phyloP scores from a whole-genome alignment of 2,113 vertebrate genomes.

The Xenopus borealis region DNA sequence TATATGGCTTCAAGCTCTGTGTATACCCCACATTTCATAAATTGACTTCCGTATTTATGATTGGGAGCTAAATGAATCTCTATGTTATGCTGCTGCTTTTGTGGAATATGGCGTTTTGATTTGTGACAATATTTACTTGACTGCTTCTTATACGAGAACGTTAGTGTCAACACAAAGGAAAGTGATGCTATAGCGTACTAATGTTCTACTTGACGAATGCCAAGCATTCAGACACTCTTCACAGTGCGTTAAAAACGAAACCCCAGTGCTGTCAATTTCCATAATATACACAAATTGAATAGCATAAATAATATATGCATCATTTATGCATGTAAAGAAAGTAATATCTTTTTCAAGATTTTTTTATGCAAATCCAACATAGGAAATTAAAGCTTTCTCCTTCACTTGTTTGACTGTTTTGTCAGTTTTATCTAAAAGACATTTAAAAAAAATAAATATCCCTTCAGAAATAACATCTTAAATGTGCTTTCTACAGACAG shows the following conservation, averaged over 20 bases:
- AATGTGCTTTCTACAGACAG: neutral
- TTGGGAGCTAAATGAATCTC: slow-evolving; percentile 29
- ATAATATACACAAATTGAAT: slow-evolving; percentile 32
- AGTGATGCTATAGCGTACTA: slow-evolving; percentile 5
- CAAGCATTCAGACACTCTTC: slow-evolving; percentile 23
- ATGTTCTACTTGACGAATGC: slow-evolving; percentile 39
- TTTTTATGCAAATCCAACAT: slow-evolving; percentile 21
- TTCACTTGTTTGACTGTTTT: neutral
- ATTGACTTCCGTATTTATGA: slow-evolving; percentile 39
- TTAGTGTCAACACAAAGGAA: slow-evolving; percentile 40
- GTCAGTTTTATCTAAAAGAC: neutral
- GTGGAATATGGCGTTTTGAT: slow-evolving; percentile 36
- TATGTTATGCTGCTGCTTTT: slow-evolving; percentile 24
- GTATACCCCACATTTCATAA: slow-evolving; percentile 14
- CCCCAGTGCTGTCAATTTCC: slow-evolving; percentile 23
- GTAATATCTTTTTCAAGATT: slow-evolving; percentile 6
- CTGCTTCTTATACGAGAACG: slow-evolving; percentile 30
- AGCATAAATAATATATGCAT: slow-evolving; percentile 29
- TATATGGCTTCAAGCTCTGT: slow-evolving; percentile 8
- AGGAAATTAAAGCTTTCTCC: slow-evolving; percentile 9
- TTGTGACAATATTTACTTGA: slow-evolving; percentile 46
- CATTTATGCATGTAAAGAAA: slow-evolving; percentile 24
- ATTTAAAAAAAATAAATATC: neutral
- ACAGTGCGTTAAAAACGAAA: slow-evolving; percentile 15
- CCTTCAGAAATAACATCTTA: neutral